Conservation (phyloP, 2,113 vertebrate genomes). For the Gallinago media region DNA sequence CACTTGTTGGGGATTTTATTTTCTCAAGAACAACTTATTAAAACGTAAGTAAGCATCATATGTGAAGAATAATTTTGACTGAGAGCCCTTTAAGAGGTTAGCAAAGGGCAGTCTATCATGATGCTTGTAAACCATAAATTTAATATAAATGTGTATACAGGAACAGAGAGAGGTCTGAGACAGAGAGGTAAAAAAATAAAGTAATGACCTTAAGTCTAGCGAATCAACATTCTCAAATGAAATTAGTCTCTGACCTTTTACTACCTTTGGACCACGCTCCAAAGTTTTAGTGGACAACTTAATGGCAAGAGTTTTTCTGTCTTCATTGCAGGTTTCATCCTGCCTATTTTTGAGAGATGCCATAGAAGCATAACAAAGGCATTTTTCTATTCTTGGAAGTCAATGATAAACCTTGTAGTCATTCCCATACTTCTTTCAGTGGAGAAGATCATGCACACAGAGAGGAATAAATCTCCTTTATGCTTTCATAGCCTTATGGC, state of each 20-base stretch:
- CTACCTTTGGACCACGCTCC: not conserved
- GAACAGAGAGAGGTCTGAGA: not conserved
- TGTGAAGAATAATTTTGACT: slow-evolving; percentile 29
- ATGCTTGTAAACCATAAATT: slow-evolving; percentile 40
- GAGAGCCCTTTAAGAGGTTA: slow-evolving; percentile 41
- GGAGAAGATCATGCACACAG: slow-evolving; percentile 14
- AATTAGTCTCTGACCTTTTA: slow-evolving; percentile 4
- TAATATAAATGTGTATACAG: slow-evolving; percentile 1
- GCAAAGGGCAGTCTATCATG: not conserved
- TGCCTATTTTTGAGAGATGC: not conserved
- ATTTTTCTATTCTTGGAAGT: slow-evolving; percentile 54
- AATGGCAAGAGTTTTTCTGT: not conserved
- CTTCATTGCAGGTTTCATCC: not conserved
- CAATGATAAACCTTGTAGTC: not conserved
- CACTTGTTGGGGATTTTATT: not conserved
- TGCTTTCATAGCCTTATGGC: slow-evolving; percentile 40
- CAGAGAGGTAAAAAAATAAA: not conserved
- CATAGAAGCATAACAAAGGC: slow-evolving; percentile 10
- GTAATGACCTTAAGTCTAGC: not conserved
- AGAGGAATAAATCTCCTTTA: slow-evolving; percentile 68
- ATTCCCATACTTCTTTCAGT: slow-evolving; percentile 39
- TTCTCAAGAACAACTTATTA: slow-evolving; percentile 17
- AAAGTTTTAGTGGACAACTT: not conserved
- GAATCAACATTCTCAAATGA: not conserved
- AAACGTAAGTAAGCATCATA: slow-evolving; percentile 31